Base-by-base conservation (phyloP, 2,888 invertebrate species). In the Thymelicus lineola region DNA sequence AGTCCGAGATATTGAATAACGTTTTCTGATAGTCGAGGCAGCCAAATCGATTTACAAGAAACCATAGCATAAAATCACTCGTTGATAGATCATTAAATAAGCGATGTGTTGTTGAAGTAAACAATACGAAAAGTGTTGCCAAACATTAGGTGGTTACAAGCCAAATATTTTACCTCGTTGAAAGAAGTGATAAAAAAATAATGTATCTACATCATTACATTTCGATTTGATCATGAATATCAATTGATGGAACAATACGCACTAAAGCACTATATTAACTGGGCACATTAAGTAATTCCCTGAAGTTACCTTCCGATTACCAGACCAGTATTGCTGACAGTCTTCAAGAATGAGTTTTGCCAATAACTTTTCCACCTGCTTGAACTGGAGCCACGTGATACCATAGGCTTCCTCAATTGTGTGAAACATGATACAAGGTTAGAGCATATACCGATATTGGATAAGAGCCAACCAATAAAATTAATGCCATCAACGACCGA, bases 401-500 rank as follows among this genome's bases (percentile, higher is more conserved):
- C 1, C 3, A 42, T 42, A 42, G 9, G 42, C 42, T 42, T 42
- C 42, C 12, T 42, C 12, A 42, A 10, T 42, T 42, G 42, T 42
- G 42, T 42, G 12, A 12, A 12, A 42, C 12, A 10, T 12, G 9
- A 42, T 42, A 42, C 12, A 1, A 12, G 4, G 12, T 42, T 38
- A 7, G 6, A 38, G 15, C n/a, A 48, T 17, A 6, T 9, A 50
- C 48, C 17, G 9, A 12, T 50, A 50, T 50, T 50, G 48, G 17
- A 50, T 15, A 12, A 50, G 15, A 7, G 63, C 63, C 63, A 64
- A 20, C 53, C 15, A 63, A 63, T 38, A 42, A 5, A 45, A n/a
- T 4, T n/a, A 46, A 63, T 38, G 17, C 17, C 7, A 50, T 17
- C 48, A 4, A 42, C 42, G 42, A 1, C 3, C 12, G 10, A 42